phyloP scores from a whole-genome alignment of 2,797 vertebrate species.

The Dendrocincla tyrannina region DNA sequence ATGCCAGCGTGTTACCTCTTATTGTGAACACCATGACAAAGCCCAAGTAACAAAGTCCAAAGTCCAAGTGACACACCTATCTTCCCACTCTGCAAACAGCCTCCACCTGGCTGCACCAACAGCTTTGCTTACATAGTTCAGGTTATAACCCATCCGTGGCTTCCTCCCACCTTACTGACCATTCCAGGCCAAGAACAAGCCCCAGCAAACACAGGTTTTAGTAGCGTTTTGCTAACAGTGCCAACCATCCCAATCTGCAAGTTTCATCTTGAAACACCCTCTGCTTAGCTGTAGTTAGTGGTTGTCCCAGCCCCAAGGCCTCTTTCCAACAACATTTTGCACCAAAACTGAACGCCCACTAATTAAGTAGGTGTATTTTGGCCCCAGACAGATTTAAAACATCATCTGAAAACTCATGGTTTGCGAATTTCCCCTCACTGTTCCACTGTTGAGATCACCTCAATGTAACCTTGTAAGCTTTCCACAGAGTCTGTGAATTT shows the following conservation, averaged over 20 bases:
- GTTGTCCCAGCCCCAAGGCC: background rate
- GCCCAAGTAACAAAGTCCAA: background rate
- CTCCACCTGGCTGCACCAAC: background rate
- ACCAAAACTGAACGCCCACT: background rate
- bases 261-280: background rate
- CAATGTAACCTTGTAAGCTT: background rate
- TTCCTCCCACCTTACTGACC: background rate
- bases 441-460: background rate
- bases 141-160: background rate
- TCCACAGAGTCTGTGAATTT: background rate
- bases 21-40: background rate
- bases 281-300: background rate
- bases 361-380: background rate
- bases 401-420: background rate
- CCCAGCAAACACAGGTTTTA: background rate
- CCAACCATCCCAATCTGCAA: background rate
- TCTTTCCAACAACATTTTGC: background rate
- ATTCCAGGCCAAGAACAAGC: background rate
- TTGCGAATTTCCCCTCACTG: background rate
- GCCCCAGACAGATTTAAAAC: background rate
- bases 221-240: background rate
- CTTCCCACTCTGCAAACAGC: background rate
- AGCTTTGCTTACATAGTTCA: accelerated
- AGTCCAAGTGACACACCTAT: background rate
- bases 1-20: background rate